Evolutionary conservation across 2,888 invertebrate genomes (phyloP).

Genomic region (Caenorhabditis sp.): DNA sequence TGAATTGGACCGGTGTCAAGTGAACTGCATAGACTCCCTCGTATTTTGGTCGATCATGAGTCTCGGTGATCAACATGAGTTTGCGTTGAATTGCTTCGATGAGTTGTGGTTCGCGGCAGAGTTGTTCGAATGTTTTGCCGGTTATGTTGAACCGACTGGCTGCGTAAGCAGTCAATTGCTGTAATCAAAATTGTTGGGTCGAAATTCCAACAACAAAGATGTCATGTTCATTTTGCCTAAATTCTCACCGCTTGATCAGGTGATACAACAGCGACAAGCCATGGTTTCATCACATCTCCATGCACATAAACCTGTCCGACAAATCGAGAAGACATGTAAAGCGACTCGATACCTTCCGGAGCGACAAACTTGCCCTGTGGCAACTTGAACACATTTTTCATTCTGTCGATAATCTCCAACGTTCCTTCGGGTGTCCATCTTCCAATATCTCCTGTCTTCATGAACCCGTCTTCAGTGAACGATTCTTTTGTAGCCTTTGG

Average conservation of each 20-base stretch:
- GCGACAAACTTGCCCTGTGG: constrained; percentile 51
- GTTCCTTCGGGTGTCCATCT: constrained; percentile 57
- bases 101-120: neutral
- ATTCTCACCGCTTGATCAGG: constrained; percentile 25
- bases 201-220: neutral
- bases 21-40: constrained; percentile 5
- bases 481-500: constrained; percentile 21
- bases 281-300: constrained; percentile 32
- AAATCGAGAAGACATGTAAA: constrained; percentile 34
- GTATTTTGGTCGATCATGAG: neutral
- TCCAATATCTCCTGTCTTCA: constrained; percentile 63
- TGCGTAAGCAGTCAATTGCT: neutral
- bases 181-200: no score
- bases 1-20: constrained; percentile 3
- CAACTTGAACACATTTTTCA: constrained; percentile 60
- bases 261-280: constrained; percentile 29
- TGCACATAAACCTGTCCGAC: constrained; percentile 36
- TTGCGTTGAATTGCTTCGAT: neutral
- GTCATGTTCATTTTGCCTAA: neutral
- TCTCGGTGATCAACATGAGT: neutral
- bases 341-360: constrained; percentile 27
- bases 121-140: neutral
- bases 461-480: constrained; percentile 48
- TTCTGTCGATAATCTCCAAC: constrained; percentile 58
- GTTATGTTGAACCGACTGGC: neutral